A percentile compares a stretch with the other conserved stretches of the same genome.
phyloP scores from a whole-genome alignment of 1,140 invertebrate species.

The Tetragnatha versicolor region DNA sequence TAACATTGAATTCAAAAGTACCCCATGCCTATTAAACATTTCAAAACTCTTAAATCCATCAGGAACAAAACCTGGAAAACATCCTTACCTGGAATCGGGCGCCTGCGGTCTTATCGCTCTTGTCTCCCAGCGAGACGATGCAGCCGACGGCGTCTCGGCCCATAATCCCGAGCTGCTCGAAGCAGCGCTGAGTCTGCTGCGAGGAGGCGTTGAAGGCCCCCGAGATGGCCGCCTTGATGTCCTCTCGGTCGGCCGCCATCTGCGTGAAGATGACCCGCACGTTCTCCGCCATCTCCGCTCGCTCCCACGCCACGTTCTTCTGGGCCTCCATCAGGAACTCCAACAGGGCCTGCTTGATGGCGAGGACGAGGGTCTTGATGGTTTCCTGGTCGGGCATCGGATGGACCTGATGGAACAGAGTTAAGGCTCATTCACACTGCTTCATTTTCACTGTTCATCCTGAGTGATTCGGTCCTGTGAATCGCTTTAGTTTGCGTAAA shows the following conservation, averaged over 20 bases:
- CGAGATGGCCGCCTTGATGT: background rate
- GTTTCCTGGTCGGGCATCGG: background rate
- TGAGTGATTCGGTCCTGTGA: no score
- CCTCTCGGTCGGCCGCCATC: background rate
- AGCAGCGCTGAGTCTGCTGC: background rate
- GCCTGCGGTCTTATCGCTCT: background rate
- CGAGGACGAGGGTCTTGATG: background rate
- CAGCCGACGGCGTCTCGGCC: slow-evolving; percentile 21
- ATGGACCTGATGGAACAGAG: no score
- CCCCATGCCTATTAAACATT: no score
- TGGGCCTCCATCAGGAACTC: slow-evolving; percentile 17
- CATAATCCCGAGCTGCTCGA: background rate
- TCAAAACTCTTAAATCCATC: no score
- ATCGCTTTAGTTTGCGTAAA: no score
- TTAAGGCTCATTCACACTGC: no score
- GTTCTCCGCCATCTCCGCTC: background rate
- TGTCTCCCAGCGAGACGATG: background rate
- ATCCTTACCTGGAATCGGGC: background rate
- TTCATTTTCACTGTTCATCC: no score
- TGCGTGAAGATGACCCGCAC: background rate
- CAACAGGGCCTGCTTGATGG: background rate
- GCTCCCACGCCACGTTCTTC: background rate
- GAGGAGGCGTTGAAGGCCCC: background rate
- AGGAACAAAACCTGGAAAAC: no score
- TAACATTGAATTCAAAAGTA: no score